These are phyloP conservation scores for Galaxea fascicularis DNA, from an alignment of 92 coral and sea anemone species.

Conservation along the genomic window DNA sequence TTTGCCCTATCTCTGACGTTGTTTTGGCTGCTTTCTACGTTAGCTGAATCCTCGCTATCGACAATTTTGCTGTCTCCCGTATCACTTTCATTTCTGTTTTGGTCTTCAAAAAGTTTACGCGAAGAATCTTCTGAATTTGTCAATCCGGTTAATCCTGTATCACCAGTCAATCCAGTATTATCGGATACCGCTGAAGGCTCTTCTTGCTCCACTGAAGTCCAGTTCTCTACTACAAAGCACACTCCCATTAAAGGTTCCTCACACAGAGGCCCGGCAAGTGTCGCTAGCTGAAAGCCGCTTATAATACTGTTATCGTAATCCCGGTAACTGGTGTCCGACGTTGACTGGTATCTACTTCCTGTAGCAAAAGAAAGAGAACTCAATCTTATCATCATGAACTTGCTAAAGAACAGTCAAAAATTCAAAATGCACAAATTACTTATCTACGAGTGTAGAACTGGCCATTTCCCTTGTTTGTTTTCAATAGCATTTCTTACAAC, in stretches of 20 bases:
- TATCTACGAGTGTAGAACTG: no score
- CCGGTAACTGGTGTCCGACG: slow-evolving; percentile 59
- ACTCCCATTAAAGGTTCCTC: slow-evolving; percentile 99
- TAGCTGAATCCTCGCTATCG: background rate
- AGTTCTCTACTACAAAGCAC: slow-evolving; percentile 87
- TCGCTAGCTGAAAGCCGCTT: slow-evolving; percentile 93
- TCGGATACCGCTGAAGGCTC: slow-evolving; percentile 1
- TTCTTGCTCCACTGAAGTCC: slow-evolving; percentile 42
- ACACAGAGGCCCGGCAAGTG: slow-evolving; percentile 93
- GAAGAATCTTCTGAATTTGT: background rate
- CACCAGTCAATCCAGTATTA: slow-evolving; percentile 15
- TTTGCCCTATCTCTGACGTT: background rate
- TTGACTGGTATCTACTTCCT: background rate
- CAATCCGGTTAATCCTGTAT: slow-evolving; percentile 1
- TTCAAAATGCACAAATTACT: no score
- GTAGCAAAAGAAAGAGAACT: background rate
- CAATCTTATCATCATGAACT: no score
- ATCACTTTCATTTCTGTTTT: background rate
- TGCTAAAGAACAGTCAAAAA: background rate
- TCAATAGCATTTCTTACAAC: no score
- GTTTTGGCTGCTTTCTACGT: background rate
- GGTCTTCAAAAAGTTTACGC: background rate
- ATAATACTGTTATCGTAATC: slow-evolving; percentile 91
- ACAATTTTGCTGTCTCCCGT: background rate
- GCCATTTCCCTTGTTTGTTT: no score